A percentile compares a stretch with the other conserved stretches of the same genome.
These are phyloP conservation scores for Fragum sueziense DNA, from an alignment of 2,888 invertebrate species.

Conservation along the genomic window DNA sequence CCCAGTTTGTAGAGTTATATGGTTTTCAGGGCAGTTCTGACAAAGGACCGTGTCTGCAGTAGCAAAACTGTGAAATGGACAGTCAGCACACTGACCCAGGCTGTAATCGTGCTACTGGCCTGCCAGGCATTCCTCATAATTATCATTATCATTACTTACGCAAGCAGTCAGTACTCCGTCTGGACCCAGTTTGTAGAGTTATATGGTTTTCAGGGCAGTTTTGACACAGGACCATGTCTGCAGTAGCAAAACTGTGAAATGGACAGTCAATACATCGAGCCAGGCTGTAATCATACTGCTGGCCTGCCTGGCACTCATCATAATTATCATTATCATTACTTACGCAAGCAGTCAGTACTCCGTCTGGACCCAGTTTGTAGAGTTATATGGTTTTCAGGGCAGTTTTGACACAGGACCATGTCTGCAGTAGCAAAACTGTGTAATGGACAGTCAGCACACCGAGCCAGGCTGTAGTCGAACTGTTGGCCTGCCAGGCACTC, in stretches of 20 bases:
- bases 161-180: background rate
- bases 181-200: background rate
- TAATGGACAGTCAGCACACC: background rate
- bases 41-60: background rate
- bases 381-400: background rate
- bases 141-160: slow-evolving; percentile 9
- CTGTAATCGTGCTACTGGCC: background rate
- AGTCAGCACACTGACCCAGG: background rate
- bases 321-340: too few species aligned
- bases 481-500: background rate
- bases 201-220: background rate
- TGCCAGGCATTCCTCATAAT: background rate
- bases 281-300: background rate
- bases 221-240: background rate
- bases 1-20: background rate
- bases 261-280: background rate
- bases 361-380: background rate
- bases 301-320: slow-evolving; percentile 1
- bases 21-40: background rate
- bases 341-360: background rate
- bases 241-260: background rate
- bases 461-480: background rate
- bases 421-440: background rate
- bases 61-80: slow-evolving; percentile 1
- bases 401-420: background rate